phyloP scores from a whole-genome alignment of 2,113 vertebrate species.

The Nothoprocta perdicaria region DNA sequence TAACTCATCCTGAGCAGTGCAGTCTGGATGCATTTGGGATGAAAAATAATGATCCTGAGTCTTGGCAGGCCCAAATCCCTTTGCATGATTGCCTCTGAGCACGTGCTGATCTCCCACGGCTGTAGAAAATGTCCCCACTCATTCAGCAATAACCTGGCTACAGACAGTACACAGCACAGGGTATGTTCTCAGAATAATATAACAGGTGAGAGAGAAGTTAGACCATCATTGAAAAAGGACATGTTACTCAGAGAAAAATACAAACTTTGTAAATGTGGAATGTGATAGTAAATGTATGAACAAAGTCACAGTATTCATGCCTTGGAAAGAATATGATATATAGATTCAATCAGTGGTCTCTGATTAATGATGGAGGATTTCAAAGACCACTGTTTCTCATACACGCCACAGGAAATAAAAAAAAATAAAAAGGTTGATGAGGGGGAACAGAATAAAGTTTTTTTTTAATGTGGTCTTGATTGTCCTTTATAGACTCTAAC shows the following conservation, averaged over 20 bases:
- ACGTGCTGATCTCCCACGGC: background rate
- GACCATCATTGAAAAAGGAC: background rate
- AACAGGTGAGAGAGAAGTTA: background rate
- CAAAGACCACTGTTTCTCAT: background rate
- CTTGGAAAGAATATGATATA: background rate
- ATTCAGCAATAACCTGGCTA: background rate
- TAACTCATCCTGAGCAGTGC: fast-evolving
- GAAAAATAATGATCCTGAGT: background rate
- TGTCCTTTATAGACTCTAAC: background rate
- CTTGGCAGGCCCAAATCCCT: background rate
- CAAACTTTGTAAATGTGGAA: background rate
- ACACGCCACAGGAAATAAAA: background rate
- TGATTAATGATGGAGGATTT: background rate
- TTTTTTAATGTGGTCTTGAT: background rate
- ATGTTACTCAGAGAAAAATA: background rate
- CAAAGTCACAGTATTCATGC: background rate
- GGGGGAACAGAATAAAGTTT: background rate
- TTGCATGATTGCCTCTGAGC: fast-evolving
- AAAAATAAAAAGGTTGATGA: background rate
- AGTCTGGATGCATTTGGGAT: background rate
- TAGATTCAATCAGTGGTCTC: background rate
- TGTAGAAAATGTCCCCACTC: background rate
- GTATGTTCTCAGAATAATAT: background rate
- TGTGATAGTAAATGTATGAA: background rate
- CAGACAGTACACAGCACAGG: fast-evolving